Conservation (phyloP, 1,140 invertebrate genomes). For the Cryptotermes secundus region DNA sequence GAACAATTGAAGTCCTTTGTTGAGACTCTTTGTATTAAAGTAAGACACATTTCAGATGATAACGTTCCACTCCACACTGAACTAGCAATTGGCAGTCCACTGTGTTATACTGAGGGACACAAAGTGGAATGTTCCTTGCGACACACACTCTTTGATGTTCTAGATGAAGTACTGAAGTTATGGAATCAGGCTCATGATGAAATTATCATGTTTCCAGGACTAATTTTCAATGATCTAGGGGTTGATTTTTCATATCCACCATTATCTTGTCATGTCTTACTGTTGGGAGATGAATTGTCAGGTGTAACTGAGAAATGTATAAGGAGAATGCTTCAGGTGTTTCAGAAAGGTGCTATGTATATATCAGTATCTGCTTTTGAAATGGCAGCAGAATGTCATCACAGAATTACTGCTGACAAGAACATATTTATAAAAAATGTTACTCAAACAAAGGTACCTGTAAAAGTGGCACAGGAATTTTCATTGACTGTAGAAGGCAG, state of each 20-base stretch:
- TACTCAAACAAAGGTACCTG: neutral
- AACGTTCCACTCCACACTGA: neutral
- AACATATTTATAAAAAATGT: neutral
- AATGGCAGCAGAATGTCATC: neutral
- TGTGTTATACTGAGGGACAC: neutral
- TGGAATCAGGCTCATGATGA: neutral
- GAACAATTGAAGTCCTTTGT: neutral
- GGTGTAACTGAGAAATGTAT: conserved; percentile 43
- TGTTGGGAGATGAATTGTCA: neutral
- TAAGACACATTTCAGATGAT: neutral
- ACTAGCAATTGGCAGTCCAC: neutral
- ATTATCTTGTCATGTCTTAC: neutral
- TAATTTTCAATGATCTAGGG: neutral
- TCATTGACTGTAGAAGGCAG: neutral
- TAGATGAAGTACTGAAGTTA: neutral
- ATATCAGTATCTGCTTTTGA: neutral
- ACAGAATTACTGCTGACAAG: neutral
- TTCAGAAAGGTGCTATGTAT: neutral
- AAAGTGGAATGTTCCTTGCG: neutral
- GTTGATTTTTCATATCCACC: conserved; percentile 25
- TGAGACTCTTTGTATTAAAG: neutral
- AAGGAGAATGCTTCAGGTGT: neutral
- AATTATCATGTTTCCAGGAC: neutral
- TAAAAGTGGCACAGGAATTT: neutral
- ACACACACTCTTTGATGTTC: neutral